A percentile compares a stretch with the other conserved stretches of the same genome.
Evolutionary conservation across 2,797 vertebrate species (phyloP).

Genomic region (Avahi laniger): DNA sequence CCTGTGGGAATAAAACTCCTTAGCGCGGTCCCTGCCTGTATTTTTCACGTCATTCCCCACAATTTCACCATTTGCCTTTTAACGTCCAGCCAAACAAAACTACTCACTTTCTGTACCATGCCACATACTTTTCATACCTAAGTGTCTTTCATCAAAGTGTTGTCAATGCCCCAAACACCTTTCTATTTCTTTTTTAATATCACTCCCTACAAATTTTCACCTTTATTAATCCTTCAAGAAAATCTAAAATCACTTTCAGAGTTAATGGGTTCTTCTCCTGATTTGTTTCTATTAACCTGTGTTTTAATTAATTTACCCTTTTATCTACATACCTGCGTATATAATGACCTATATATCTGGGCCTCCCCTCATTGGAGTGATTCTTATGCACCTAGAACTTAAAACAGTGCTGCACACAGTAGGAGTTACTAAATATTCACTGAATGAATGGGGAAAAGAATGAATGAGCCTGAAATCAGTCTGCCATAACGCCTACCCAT

Average conservation of each 20-base stretch:
- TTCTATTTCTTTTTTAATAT: neutral
- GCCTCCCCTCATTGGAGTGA: neutral
- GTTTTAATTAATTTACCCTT: neutral
- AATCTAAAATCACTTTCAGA: neutral
- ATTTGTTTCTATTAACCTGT: neutral
- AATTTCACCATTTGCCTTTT: neutral
- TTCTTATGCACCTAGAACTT: neutral
- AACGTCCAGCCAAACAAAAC: neutral
- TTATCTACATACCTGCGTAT: neutral
- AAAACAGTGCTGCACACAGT: neutral
- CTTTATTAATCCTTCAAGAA: constrained; percentile 38
- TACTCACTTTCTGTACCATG: neutral
- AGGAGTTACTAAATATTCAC: neutral
- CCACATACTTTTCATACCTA: neutral
- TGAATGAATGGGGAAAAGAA: neutral
- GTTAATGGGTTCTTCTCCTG: neutral
- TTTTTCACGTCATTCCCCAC: neutral
- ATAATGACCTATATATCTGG: neutral
- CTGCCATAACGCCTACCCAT: rapidly evolving
- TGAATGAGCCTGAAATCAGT: neutral
- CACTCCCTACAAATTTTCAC: neutral
- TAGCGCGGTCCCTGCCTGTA: neutral
- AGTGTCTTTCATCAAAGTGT: neutral
- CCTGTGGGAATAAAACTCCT: neutral
- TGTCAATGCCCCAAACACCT: neutral